Conservation (phyloP, 1,140 invertebrate species). For the Drosophila persimilis region DNA sequence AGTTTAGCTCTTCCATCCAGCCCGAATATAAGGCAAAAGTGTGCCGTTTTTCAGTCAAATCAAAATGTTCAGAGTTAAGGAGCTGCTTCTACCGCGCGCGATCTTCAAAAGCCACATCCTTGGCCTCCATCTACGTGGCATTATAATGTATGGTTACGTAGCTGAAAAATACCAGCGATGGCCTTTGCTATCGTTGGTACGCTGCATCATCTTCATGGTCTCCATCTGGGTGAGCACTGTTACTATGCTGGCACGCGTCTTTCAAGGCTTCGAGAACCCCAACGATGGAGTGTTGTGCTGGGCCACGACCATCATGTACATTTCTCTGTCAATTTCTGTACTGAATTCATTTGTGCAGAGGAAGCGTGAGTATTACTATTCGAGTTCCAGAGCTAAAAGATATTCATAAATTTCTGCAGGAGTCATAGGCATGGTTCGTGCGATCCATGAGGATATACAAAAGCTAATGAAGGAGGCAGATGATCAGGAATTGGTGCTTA, state of each 20-base stretch:
- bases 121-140: constrained; percentile 43
- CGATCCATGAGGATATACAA: constrained; percentile 43
- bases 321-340: constrained; percentile 57
- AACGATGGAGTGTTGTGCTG: constrained; percentile 66
- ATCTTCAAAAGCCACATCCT: constrained; percentile 54
- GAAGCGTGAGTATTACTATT: constrained; percentile 39
- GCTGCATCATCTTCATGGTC: constrained; percentile 65
- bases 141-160: constrained; percentile 65
- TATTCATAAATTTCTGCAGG: constrained; percentile 16
- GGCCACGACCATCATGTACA: constrained; percentile 64
- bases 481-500: constrained; percentile 41
- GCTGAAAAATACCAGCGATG: constrained; percentile 38
- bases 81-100: constrained; percentile 41
- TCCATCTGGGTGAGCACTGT: constrained; percentile 63
- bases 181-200: constrained; percentile 41
- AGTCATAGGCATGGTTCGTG: constrained; percentile 45
- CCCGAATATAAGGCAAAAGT: constrained; percentile 45
- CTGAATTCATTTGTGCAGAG: constrained; percentile 64
- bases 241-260: constrained; percentile 42
- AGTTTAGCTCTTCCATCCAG: background rate
- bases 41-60: background rate
- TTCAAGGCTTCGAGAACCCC: constrained; percentile 52
- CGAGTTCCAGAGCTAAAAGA: no score
- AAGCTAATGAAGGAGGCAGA: constrained; percentile 35
- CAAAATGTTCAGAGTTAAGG: constrained; percentile 53